Evolutionary conservation across 2,797 vertebrate species (phyloP).

Genomic region (Sitta carolinensis): DNA sequence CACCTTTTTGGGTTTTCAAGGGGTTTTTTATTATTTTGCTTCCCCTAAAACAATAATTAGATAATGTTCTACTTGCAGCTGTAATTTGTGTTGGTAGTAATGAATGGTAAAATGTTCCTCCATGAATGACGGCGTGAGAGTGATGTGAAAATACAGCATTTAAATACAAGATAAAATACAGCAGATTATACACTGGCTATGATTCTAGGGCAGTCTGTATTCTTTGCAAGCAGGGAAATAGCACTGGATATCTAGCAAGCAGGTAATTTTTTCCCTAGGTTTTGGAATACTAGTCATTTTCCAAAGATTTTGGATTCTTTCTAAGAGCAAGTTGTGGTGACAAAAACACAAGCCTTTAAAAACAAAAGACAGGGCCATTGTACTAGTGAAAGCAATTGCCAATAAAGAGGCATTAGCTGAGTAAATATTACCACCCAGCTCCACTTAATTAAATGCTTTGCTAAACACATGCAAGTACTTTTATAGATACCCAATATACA

Average conservation of each 20-base stretch:
- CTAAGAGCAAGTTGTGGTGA: background rate
- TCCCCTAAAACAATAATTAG: slow-evolving; percentile 23
- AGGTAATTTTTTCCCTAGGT: background rate
- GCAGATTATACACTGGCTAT: background rate
- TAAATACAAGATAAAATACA: slow-evolving; percentile 34
- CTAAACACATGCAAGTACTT: slow-evolving; percentile 6
- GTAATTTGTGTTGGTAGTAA: slow-evolving; percentile 16
- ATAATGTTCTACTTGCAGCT: background rate
- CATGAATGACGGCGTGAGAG: background rate
- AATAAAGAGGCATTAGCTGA: slow-evolving; percentile 2
- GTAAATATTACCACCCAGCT: slow-evolving; percentile 25
- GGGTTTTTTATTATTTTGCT: background rate
- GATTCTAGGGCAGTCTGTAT: background rate
- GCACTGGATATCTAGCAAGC: background rate
- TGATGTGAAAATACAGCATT: slow-evolving; percentile 17
- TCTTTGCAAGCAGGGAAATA: background rate
- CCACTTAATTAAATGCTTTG: slow-evolving; percentile 35
- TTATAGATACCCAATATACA: background rate
- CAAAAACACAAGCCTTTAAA: background rate
- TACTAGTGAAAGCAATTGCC: background rate
- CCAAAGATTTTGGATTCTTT: background rate
- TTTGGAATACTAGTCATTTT: background rate
- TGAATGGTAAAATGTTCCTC: background rate
- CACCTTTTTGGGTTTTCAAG: background rate
- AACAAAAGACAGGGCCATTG: background rate